phyloP scores from a whole-genome alignment of 2,797 vertebrate genomes.

The Rhynchonycteris naso region DNA sequence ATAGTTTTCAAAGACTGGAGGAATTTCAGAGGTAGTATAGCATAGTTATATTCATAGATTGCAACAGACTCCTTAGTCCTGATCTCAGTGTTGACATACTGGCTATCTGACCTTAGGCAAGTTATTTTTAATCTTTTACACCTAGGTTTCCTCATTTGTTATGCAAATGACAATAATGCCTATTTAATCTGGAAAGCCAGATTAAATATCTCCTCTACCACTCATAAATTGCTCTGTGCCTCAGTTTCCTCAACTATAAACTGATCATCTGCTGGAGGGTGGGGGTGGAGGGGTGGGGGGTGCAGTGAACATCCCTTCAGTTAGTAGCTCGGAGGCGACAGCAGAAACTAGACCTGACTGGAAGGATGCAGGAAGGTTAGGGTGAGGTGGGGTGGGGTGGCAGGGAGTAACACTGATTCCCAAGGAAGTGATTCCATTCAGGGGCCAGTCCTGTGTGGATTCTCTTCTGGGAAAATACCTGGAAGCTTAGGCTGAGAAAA shows the following conservation, averaged over 20 bases:
- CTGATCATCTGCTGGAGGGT: background rate
- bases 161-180: constrained; percentile 45
- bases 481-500: background rate
- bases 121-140: constrained; percentile 22
- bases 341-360: background rate
- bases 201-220: background rate
- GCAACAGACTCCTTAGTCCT: background rate
- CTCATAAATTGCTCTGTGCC: background rate
- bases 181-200: background rate
- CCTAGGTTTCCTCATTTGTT: background rate
- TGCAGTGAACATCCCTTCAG: background rate
- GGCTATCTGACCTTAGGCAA: background rate
- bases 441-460: background rate
- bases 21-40: background rate
- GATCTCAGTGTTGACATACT: background rate
- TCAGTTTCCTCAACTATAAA: constrained; percentile 39
- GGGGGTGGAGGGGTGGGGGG: too few species aligned
- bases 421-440: background rate
- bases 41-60: background rate
- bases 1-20: background rate
- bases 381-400: background rate
- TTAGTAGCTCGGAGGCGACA: background rate
- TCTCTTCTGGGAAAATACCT: background rate
- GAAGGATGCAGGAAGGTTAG: background rate
- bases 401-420: background rate